Evolutionary conservation across 2,113 vertebrate genomes (phyloP), one percentile per base, ranked within the genome.

Genomic region (Tachycineta bicolor): DNA sequence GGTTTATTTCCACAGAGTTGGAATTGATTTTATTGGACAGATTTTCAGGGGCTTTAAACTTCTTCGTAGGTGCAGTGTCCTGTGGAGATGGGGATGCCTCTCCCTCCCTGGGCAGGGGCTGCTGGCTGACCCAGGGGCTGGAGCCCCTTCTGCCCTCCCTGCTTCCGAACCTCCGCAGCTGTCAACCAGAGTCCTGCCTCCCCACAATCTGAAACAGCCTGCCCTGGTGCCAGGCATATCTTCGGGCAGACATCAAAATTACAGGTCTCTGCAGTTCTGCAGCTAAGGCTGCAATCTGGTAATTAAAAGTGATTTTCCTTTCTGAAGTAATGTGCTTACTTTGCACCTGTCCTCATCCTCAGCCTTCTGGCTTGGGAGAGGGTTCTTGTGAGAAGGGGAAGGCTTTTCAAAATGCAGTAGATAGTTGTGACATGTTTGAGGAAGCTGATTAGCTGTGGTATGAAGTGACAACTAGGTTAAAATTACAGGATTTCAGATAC

Each of bases 231-330:
- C 87, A 74, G 60, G 47, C 26, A 2, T 50, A 39, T 89, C 77
- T 89, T 74, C 39, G 58, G 39, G 68, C 73, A 91, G 79, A 80
- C 73, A 84, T 89, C 55, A 44, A 22, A 81, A 93, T 83, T 89
- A 81, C 64, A 81, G 55, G 34, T 68, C 41, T 39, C 1, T 5
- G 11, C 52, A 21, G 39, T 94, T 90, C 69, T 83, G 34, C 83
- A 76, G 78, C 92, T 83, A 70, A 90, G 65, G 60, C 68, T 92
- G 65, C 53, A 87, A 89, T 67, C 92, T 86, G 50, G 68, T 85
- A 83, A 88, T 96, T 91, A 83, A 49, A 87, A 83, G 70, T 74
- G 63, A 77, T 82, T 95, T 95, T 85, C 56, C 62, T 86, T 93
- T 86, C 65, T 87, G 39, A 52, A 84, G 79, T 78, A 70, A 74